These are phyloP conservation scores for Enteromius radiatus DNA, from an alignment of 2,797 vertebrate genomes.

Conservation along the genomic window DNA sequence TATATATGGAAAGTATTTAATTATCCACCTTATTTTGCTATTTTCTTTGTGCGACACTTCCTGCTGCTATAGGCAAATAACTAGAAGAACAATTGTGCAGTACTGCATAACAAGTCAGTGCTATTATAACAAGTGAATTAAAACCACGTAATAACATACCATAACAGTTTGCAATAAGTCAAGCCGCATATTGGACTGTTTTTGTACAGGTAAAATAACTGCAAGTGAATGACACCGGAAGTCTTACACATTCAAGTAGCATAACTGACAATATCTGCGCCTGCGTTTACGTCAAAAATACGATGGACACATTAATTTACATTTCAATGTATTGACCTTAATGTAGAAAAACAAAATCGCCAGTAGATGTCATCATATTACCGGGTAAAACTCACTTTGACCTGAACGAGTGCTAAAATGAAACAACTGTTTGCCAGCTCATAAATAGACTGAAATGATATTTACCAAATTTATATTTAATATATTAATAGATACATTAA, in stretches of 20 bases:
- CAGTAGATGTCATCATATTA: slow-evolving; percentile 36
- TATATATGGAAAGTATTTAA: too few species aligned
- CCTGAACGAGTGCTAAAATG: background rate
- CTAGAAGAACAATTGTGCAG: background rate
- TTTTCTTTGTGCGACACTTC: background rate
- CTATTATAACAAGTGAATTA: background rate
- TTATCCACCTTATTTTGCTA: background rate
- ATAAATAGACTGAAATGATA: background rate
- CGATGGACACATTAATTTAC: background rate
- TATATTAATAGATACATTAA: background rate
- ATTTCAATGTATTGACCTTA: background rate
- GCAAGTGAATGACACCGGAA: background rate
- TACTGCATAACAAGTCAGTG: background rate
- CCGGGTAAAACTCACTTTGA: background rate
- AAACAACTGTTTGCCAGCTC: background rate
- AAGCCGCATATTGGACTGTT: background rate
- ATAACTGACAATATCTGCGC: background rate
- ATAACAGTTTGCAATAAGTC: background rate
- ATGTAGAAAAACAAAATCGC: too few species aligned
- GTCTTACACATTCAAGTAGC: background rate
- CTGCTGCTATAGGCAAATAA: background rate
- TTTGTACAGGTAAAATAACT: background rate
- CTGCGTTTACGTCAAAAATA: background rate
- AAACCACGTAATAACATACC: background rate
- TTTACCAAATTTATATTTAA: background rate